Conservation (phyloP, 1,140 invertebrate species). For the Drosophila truncata region DNA sequence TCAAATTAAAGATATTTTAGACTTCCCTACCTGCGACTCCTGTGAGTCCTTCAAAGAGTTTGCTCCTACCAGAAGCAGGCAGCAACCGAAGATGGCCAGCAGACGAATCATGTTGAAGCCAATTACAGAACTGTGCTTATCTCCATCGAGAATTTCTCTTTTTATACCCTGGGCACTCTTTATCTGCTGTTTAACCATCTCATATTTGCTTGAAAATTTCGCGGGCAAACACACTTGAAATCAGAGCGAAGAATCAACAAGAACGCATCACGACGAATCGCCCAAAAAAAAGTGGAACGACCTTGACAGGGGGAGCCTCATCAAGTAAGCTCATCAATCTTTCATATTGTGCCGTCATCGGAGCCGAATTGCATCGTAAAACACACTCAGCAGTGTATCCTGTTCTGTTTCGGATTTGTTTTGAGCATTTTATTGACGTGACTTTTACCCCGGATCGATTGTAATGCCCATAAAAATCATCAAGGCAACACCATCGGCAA, state of each 20-base stretch:
- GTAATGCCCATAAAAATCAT: slow-evolving; percentile 27
- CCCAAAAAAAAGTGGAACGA: slow-evolving; percentile 53
- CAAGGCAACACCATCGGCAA: slow-evolving; percentile 8
- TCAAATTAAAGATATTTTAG: background rate
- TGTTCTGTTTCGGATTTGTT: slow-evolving; percentile 32
- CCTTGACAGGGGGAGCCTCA: slow-evolving; percentile 24
- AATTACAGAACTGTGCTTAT: slow-evolving; percentile 39
- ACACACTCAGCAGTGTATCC: slow-evolving; percentile 23
- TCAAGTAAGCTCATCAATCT: slow-evolving; percentile 51
- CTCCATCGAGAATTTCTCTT: slow-evolving; percentile 10
- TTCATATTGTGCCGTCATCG: slow-evolving; percentile 34
- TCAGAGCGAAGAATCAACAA: slow-evolving; percentile 37
- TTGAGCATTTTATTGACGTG: slow-evolving; percentile 21
- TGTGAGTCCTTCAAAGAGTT: slow-evolving; percentile 1
- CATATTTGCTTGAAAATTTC: slow-evolving; percentile 47
- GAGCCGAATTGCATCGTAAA: slow-evolving; percentile 48
- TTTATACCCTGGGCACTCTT: slow-evolving; percentile 54
- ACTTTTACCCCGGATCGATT: slow-evolving; percentile 4
- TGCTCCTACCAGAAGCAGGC: slow-evolving; percentile 42
- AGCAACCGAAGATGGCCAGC: slow-evolving; percentile 26
- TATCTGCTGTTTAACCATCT: slow-evolving; percentile 46
- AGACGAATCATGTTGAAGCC: slow-evolving; percentile 50
- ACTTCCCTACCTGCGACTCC: slow-evolving; percentile 15
- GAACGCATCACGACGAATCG: slow-evolving; percentile 6
- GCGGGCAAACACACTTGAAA: slow-evolving; percentile 37